Conservation (phyloP, 2,888 invertebrate genomes). For the Hipparchia sbordonii region DNA sequence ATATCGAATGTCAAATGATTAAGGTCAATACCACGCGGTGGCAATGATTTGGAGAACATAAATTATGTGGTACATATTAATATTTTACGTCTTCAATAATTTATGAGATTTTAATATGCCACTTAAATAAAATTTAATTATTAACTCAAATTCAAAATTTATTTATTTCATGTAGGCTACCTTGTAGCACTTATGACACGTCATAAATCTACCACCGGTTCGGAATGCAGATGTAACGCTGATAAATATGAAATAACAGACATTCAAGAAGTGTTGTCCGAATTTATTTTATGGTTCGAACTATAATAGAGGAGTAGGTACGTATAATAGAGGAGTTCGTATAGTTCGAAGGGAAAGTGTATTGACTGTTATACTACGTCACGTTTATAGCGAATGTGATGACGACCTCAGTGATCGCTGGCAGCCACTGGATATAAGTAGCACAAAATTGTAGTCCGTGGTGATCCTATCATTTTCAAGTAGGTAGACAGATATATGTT, state of each 20-base stretch:
- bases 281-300: background rate
- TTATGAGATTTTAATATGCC: background rate
- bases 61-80: background rate
- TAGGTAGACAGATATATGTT: too few species aligned
- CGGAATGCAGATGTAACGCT: background rate
- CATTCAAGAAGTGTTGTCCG: background rate
- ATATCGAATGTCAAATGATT: conserved; percentile 21
- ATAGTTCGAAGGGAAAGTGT: background rate
- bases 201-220: too few species aligned
- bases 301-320: too few species aligned
- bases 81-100: background rate
- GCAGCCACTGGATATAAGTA: too few species aligned
- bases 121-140: background rate
- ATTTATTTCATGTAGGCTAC: too few species aligned
- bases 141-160: background rate
- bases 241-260: background rate
- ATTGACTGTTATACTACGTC: background rate
- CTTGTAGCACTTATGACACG: too few species aligned
- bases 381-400: background rate
- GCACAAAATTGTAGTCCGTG: too few species aligned
- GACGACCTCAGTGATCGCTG: too few species aligned
- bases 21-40: conserved; percentile 28
- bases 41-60: conserved; percentile 11
- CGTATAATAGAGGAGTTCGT: too few species aligned
- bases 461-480: too few species aligned